These are phyloP conservation scores for Brachyptera putata DNA, from an alignment of 2,888 invertebrate genomes.

Conservation along the genomic window DNA sequence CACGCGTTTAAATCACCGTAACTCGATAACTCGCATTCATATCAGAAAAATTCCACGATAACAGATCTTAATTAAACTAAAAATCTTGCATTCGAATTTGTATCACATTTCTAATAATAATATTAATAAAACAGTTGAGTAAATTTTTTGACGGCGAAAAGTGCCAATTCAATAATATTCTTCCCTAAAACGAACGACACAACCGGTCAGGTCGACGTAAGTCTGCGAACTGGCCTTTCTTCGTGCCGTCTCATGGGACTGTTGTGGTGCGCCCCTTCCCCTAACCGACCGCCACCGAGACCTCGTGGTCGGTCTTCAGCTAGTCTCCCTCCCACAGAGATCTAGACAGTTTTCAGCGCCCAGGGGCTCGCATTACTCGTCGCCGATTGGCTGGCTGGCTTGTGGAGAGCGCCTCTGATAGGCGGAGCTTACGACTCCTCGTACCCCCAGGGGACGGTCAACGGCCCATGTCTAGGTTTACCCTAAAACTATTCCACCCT, in stretches of 20 bases:
- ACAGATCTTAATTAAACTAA: too few species aligned
- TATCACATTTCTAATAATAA: too few species aligned
- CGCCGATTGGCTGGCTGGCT: conserved; percentile 17
- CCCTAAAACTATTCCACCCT: conserved; percentile 10
- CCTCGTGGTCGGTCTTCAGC: background rate
- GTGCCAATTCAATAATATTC: too few species aligned
- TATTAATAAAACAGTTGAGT: too few species aligned
- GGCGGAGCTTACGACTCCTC: conserved; percentile 18
- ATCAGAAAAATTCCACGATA: too few species aligned
- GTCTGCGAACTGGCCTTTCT: background rate
- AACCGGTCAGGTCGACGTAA: background rate
- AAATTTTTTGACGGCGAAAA: too few species aligned
- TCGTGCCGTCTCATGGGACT: conserved; percentile 1
- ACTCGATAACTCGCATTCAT: too few species aligned
- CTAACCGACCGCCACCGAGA: background rate
- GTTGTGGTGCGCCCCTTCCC: conserved; percentile 8
- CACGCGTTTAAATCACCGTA: too few species aligned
- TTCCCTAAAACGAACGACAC: too few species aligned
- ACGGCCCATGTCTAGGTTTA: conserved; percentile 5
- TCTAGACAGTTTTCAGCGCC: background rate
- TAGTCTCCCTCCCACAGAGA: conserved; percentile 7
- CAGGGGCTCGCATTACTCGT: conserved; percentile 12
- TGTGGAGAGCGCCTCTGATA: conserved; percentile 15
- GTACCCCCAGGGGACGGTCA: conserved; percentile 26
- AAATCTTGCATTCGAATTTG: too few species aligned